Evolutionary conservation across 2,888 invertebrate genomes (phyloP).

Genomic region (Habroteleia sp.): DNA sequence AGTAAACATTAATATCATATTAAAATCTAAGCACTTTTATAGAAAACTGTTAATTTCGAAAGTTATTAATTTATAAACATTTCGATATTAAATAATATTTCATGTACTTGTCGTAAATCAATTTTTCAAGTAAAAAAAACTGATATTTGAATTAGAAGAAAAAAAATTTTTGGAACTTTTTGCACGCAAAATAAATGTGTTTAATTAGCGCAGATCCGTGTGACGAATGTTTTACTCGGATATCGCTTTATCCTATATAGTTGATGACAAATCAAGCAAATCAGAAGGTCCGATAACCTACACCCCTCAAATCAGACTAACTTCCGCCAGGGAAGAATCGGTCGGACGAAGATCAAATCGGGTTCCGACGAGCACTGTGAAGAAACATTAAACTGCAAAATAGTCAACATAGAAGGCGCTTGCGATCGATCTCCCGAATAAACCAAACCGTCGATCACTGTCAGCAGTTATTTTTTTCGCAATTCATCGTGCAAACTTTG

Average conservation of each 20-base stretch:
- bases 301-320: slow-evolving; percentile 33
- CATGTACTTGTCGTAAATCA: too few species aligned
- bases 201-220: not conserved
- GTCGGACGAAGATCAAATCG: slow-evolving; percentile 7
- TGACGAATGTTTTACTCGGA: slow-evolving; percentile 5
- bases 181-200: too few species aligned
- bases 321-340: slow-evolving; percentile 13
- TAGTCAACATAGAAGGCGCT: not conserved
- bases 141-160: too few species aligned
- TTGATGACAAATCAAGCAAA: slow-evolving; percentile 26
- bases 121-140: too few species aligned
- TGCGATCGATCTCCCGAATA: slow-evolving; percentile 16
- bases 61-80: too few species aligned
- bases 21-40: too few species aligned
- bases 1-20: too few species aligned
- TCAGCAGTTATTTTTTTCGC: not conserved
- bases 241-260: slow-evolving; percentile 15
- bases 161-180: too few species aligned
- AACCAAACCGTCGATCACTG: slow-evolving; percentile 14
- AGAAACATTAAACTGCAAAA: slow-evolving; percentile 1
- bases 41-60: too few species aligned
- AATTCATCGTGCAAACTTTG: not conserved
- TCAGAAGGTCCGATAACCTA: too few species aligned
- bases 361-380: slow-evolving; percentile 9
- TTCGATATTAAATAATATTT: too few species aligned